These are phyloP conservation scores for Sardinella longiceps DNA, from an alignment of 2,797 vertebrate genomes.

Conservation along the genomic window DNA sequence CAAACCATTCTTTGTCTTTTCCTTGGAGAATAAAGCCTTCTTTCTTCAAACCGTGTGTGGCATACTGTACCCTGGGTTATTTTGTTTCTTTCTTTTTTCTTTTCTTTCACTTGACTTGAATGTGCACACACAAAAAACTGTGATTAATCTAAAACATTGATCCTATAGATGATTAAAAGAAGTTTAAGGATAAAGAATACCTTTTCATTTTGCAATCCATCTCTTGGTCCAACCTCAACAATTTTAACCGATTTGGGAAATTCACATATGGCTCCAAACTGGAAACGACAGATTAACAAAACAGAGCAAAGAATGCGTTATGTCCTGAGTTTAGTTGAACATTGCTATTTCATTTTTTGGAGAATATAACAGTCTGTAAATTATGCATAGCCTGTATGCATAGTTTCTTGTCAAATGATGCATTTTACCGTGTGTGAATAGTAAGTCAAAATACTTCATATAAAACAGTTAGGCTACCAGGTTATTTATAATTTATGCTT, in stretches of 20 bases:
- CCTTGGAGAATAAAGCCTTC: constrained; percentile 16
- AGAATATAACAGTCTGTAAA: constrained; percentile 43
- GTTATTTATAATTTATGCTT: constrained; percentile 41
- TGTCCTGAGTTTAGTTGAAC: not conserved
- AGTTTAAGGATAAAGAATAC: constrained; percentile 61
- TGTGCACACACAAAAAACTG: not conserved
- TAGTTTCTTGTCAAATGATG: constrained; percentile 43
- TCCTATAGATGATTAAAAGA: not conserved
- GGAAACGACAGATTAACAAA: constrained; percentile 49
- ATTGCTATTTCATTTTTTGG: constrained; percentile 20
- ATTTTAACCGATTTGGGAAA: constrained; percentile 89
- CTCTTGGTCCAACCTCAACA: constrained; percentile 95
- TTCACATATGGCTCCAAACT: constrained; percentile 74
- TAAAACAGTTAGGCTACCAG: constrained; percentile 21
- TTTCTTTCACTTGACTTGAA: not conserved
- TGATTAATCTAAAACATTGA: not conserved
- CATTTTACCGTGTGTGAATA: constrained; percentile 33
- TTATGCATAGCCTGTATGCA: constrained; percentile 31
- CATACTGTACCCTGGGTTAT: not conserved
- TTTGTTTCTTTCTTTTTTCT: no score
- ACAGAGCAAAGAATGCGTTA: constrained; percentile 25
- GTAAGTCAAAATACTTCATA: constrained; percentile 33
- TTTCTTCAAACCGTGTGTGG: constrained; percentile 19
- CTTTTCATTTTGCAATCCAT: constrained; percentile 97
- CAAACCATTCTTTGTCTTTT: constrained; percentile 25